These are phyloP conservation scores for Drosophila suboccidentalis DNA, from an alignment of 2,888 invertebrate genomes.

Conservation along the genomic window DNA sequence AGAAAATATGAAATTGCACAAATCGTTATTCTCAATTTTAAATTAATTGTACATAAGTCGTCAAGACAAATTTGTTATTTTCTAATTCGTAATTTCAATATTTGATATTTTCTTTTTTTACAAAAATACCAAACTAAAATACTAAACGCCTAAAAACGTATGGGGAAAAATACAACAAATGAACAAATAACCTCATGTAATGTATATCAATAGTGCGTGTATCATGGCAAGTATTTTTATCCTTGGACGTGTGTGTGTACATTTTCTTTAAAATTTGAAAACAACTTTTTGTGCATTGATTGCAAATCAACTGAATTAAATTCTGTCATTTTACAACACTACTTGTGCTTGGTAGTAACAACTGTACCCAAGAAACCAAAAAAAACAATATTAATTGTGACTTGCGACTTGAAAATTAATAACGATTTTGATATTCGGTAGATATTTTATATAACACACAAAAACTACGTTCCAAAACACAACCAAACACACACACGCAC, in stretches of 20 bases:
- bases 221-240: constrained; percentile 71
- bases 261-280: constrained; percentile 84
- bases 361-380: constrained; percentile 43
- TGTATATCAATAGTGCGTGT: constrained; percentile 62
- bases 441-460: constrained; percentile 80
- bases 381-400: constrained; percentile 44
- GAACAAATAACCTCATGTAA: constrained; percentile 38
- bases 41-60: constrained; percentile 82
- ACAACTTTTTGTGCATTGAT: constrained; percentile 85
- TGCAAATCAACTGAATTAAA: constrained; percentile 62
- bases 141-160: constrained; percentile 33
- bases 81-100: constrained; percentile 24
- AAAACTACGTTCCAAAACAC: constrained; percentile 32
- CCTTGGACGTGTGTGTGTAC: constrained; percentile 80
- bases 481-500: constrained; percentile 32
- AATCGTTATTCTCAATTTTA: constrained; percentile 85
- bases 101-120: constrained; percentile 79
- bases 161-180: constrained; percentile 62
- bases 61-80: constrained; percentile 25
- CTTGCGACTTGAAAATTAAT: constrained; percentile 28
- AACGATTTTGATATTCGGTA: constrained; percentile 77
- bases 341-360: constrained; percentile 34
- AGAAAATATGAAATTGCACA: constrained; percentile 85
- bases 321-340: constrained; percentile 51
- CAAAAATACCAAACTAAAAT: constrained; percentile 23